Conservation (phyloP, 2,113 vertebrate genomes). For the Rhynchomys soricoides region DNA sequence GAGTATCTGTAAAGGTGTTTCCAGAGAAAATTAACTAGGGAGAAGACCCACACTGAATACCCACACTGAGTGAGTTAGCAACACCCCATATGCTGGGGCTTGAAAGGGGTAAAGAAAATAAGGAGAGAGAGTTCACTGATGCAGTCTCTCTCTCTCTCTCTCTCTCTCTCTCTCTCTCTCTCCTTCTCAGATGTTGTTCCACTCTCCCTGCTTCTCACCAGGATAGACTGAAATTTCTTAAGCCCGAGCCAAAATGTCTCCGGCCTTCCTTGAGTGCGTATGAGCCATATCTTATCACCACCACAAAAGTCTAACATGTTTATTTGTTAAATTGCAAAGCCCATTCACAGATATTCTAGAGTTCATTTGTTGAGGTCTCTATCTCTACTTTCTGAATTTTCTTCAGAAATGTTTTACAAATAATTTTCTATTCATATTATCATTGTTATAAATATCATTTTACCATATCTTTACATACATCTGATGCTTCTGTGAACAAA, state of each 20-base stretch:
- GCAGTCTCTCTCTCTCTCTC: background rate
- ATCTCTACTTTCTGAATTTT: background rate
- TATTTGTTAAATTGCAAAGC: background rate
- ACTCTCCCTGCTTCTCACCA: background rate
- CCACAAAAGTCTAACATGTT: background rate
- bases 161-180: background rate
- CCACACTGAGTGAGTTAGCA: background rate
- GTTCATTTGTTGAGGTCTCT: background rate
- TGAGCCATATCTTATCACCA: background rate
- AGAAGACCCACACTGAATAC: background rate
- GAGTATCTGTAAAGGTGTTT: background rate
- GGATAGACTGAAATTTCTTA: background rate
- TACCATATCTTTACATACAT: background rate
- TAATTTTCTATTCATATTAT: background rate
- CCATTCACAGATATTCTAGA: background rate
- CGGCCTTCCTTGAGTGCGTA: background rate
- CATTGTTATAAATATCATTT: background rate
- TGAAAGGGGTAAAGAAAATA: background rate
- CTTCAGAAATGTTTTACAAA: background rate
- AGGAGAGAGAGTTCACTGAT: background rate
- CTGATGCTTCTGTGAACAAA: background rate
- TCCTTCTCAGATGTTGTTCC: background rate
- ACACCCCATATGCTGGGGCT: background rate
- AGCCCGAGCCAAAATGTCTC: background rate
- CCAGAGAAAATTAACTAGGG: background rate